Conservation (phyloP, 2,113 vertebrate genomes). For the Sigmodon hispidus region DNA sequence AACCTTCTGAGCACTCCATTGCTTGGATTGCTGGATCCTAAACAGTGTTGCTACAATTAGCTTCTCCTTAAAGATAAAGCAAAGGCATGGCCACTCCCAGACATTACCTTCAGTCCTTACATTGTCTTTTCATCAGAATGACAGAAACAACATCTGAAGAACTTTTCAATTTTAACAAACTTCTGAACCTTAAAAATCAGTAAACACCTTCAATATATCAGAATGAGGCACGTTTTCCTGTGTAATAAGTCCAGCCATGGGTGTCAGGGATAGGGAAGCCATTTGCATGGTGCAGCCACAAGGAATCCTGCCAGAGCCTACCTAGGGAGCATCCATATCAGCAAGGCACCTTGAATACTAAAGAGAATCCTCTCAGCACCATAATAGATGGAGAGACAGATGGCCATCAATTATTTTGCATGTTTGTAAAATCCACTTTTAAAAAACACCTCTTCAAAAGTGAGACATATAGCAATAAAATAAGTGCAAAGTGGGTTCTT, state of each 20-base stretch:
- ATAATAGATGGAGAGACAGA: not conserved
- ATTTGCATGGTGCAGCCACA: too few species aligned
- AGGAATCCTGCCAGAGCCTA: not conserved
- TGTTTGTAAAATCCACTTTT: not conserved
- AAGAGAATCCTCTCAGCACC: not conserved
- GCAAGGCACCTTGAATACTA: not conserved
- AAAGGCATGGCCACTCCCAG: not conserved
- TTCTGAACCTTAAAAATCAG: not conserved
- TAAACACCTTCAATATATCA: not conserved
- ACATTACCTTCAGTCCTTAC: not conserved
- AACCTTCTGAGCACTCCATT: not conserved
- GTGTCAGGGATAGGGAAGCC: not conserved
- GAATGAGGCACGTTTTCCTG: fast-evolving
- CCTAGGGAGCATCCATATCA: not conserved
- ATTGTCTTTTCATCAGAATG: not conserved
- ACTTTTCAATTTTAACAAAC: not conserved
- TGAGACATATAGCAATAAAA: not conserved
- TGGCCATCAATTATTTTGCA: not conserved
- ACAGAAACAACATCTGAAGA: not conserved
- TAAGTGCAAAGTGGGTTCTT: not conserved
- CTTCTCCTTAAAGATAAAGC: slow-evolving; percentile 43
- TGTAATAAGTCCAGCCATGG: not conserved
- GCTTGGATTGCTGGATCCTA: not conserved
- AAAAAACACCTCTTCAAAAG: slow-evolving; percentile 1
- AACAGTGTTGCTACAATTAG: not conserved